A percentile compares a stretch with the other conserved stretches of the same genome.
Evolutionary conservation across 2,797 vertebrate species (phyloP).

Genomic region (Rhadinocentrus ornatus): DNA sequence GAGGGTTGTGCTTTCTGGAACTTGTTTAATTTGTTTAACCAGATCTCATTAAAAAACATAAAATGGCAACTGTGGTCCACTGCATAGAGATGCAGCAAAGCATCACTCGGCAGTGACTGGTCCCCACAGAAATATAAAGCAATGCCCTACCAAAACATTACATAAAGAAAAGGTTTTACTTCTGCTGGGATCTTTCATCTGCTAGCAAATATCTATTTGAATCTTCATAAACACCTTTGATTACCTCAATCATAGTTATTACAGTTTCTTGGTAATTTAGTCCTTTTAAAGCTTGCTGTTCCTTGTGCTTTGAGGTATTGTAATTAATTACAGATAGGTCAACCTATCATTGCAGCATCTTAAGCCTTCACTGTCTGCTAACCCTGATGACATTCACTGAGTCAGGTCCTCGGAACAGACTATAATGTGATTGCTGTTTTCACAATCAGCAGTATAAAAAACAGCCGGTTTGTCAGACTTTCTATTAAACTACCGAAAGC

Average conservation of each 20-base stretch:
- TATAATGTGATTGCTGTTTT: conserved; percentile 4
- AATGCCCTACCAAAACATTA: not conserved
- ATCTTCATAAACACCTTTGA: not conserved
- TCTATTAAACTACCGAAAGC: not conserved
- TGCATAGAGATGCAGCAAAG: too few species aligned
- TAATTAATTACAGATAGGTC: conserved; percentile 43
- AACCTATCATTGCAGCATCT: conserved; percentile 14
- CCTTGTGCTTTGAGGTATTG: conserved; percentile 13
- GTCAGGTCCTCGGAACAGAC: conserved; percentile 2
- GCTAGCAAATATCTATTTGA: not conserved
- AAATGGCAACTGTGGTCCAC: too few species aligned
- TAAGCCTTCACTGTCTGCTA: conserved; percentile 21
- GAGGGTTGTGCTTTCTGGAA: too few species aligned
- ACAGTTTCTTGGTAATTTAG: not conserved
- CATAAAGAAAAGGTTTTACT: not conserved
- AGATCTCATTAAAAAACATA: too few species aligned
- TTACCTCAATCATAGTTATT: conserved; percentile 10
- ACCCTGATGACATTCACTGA: conserved; percentile 13
- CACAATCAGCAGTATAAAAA: not conserved
- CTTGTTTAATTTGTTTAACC: too few species aligned
- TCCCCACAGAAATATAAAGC: not conserved
- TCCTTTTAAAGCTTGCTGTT: not conserved
- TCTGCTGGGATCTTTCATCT: not conserved
- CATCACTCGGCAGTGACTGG: too few species aligned
- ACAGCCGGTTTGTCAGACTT: not conserved